Conservation (phyloP, 1,140 invertebrate species). For the Microplitis demolitor region DNA sequence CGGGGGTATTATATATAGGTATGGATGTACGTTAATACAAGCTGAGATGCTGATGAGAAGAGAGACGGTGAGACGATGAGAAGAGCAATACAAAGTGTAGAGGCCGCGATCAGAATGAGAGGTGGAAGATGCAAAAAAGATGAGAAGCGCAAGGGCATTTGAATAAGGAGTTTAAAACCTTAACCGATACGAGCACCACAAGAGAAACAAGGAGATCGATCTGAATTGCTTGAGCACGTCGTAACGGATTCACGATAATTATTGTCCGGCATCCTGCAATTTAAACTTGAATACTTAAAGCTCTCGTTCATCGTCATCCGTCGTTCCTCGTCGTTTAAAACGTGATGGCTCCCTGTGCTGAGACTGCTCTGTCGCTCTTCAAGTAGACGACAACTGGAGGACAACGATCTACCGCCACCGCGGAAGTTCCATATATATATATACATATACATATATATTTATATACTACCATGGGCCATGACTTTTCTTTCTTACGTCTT, state of each 20-base stretch:
- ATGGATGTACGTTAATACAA: not conserved
- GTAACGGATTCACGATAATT: conserved; percentile 41
- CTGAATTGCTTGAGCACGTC: conserved; percentile 18
- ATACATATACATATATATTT: too few species aligned
- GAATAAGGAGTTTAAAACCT: not conserved
- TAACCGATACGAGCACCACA: not conserved
- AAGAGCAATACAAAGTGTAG: too few species aligned
- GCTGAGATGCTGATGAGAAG: too few species aligned
- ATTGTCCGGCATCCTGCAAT: conserved; percentile 46
- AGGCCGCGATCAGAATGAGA: not conserved
- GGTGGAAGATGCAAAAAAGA: conserved; percentile 3
- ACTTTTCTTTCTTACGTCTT: too few species aligned
- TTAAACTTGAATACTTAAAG: conserved; percentile 37
- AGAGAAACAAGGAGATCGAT: conserved; percentile 29
- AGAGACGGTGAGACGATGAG: too few species aligned
- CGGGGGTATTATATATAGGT: not conserved
- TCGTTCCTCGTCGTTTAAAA: conserved; percentile 48
- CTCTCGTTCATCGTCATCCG: conserved; percentile 21
- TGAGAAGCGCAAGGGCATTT: conserved; percentile 10
- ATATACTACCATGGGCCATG: too few species aligned
- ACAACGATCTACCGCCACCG: conserved; percentile 7
- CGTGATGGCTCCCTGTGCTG: conserved; percentile 28
- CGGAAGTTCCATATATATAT: not conserved
- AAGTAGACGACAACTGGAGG: conserved; percentile 1
- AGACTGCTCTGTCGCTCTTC: not conserved